Evolutionary conservation across 2,888 invertebrate genomes (phyloP), one percentile per base, ranked within the genome.

Genomic region (Pachycephus smyrnensis): DNA sequence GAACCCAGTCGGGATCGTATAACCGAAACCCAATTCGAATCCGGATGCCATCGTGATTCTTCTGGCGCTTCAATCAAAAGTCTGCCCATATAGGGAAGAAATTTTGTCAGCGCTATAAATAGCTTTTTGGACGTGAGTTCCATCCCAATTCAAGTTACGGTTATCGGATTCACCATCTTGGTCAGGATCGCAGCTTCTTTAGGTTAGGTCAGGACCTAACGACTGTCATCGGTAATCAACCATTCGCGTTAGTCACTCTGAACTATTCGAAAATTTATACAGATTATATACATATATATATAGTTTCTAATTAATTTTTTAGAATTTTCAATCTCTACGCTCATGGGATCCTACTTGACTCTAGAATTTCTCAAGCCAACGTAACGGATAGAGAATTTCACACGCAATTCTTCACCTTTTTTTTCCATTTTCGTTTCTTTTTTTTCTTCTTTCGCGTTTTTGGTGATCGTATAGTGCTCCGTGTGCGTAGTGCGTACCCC

Each of bases 101-200:
- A 73, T 78, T 76, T 78, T 55, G 78, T 78, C 78, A 78, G 78
- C 71, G 71, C 36, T 78, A 78, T 78, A 78, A 78, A 78, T 78
- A 78, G 69, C 69, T 33, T 35, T 35, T 30, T 11, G 74, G 2
- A 33, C 36, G 74, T n/a, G n/a, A 32, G 74, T 12, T 12, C 36
- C 30, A 12, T 33, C 23, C 30, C 74, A 74, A 30, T 37, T 74
- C 36, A 30, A 30, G 3, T 71, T 33, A 12, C 30, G 30, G 55
- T 55, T 23, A 55, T 55, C 23, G 23, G 23, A 23, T 55, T 23
- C 15, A 55, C 9, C 55, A 55, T 55, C 55, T 40, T 40, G 6
- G 1, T 55, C 23, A 23, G 12, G 31, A 31, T 4, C 71, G 1
- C 71, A 71, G 31, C 71, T 9, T 31, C 32, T 71, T 31, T 31